A percentile compares a stretch with the other conserved stretches of the same genome.
phyloP scores from a whole-genome alignment of 2,797 vertebrate species.

The Sardinella longiceps region DNA sequence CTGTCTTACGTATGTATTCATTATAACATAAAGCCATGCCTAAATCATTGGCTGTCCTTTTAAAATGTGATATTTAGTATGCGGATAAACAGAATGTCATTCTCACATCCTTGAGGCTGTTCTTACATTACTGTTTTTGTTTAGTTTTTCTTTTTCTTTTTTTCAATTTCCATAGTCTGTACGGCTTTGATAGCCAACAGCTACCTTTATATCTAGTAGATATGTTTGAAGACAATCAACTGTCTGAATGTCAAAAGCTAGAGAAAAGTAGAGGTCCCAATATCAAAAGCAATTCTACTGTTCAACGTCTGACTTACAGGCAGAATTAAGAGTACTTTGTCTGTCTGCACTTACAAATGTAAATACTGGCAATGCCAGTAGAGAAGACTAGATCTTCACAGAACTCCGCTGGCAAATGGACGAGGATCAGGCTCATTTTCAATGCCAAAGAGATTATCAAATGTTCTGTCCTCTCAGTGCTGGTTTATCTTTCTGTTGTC shows the following conservation, averaged over 20 bases:
- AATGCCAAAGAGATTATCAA: not conserved
- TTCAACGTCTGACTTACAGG: not conserved
- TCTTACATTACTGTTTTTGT: not conserved
- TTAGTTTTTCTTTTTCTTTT: too few relatives aligned
- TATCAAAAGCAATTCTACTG: not conserved
- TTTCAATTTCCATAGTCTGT: not conserved
- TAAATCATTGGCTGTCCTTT: not conserved
- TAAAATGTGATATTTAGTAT: not conserved
- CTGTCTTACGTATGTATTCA: not conserved
- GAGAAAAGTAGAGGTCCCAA: not conserved
- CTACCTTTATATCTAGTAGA: not conserved
- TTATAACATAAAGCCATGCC: not conserved
- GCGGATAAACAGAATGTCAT: not conserved
- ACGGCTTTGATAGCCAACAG: not conserved
- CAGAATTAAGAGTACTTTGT: not conserved
- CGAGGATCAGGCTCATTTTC: not conserved
- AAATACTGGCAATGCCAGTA: not conserved
- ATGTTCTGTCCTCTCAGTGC: not conserved
- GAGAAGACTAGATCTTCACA: not conserved
- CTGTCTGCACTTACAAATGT: not conserved
- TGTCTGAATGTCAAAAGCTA: not conserved
- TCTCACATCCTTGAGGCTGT: not conserved
- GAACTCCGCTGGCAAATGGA: not conserved
- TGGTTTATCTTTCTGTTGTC: not conserved
- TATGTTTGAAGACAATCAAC: not conserved